phyloP scores from a whole-genome alignment of 1,140 invertebrate genomes.

The Neotoxoptera formosana region DNA sequence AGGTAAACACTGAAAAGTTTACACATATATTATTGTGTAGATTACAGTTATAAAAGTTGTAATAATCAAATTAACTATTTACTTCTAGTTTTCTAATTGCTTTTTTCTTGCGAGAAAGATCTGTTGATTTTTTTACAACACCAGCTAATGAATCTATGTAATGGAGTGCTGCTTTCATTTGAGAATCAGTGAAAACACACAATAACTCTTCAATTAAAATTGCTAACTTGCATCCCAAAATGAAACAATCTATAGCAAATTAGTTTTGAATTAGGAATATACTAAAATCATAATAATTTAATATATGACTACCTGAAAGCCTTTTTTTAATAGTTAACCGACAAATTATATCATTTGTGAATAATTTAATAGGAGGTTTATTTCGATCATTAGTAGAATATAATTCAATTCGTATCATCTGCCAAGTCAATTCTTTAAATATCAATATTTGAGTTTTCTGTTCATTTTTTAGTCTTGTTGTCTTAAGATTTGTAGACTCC shows the following conservation, averaged over 20 bases:
- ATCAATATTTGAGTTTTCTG: slow-evolving; percentile 88
- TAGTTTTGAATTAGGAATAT: slow-evolving; percentile 9
- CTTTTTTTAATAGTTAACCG: slow-evolving; percentile 96
- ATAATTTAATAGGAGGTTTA: slow-evolving; percentile 87
- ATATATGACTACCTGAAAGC: slow-evolving; percentile 72
- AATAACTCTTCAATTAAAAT: slow-evolving; percentile 94
- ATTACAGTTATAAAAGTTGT: neutral
- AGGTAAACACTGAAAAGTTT: slow-evolving; percentile 71
- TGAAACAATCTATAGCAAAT: slow-evolving; percentile 83
- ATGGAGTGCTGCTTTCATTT: slow-evolving; percentile 92
- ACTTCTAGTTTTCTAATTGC: slow-evolving; percentile 89
- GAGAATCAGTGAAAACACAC: slow-evolving; percentile 98
- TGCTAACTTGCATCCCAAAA: slow-evolving; percentile 90
- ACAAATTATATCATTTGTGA: slow-evolving; percentile 95
- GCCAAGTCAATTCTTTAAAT: slow-evolving; percentile 98
- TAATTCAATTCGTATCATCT: slow-evolving; percentile 93
- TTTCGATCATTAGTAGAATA: slow-evolving; percentile 81
- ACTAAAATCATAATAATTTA: neutral
- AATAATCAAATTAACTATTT: slow-evolving; percentile 56
- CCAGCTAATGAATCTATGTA: slow-evolving; percentile 91
- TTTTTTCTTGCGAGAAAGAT: slow-evolving; percentile 84
- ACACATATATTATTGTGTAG: neutral
- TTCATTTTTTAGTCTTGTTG: slow-evolving; percentile 90
- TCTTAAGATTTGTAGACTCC: slow-evolving; percentile 80
- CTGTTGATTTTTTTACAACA: slow-evolving; percentile 83